Base-by-base conservation (phyloP, 2,888 invertebrate species). In the Pterostichus madidus region DNA sequence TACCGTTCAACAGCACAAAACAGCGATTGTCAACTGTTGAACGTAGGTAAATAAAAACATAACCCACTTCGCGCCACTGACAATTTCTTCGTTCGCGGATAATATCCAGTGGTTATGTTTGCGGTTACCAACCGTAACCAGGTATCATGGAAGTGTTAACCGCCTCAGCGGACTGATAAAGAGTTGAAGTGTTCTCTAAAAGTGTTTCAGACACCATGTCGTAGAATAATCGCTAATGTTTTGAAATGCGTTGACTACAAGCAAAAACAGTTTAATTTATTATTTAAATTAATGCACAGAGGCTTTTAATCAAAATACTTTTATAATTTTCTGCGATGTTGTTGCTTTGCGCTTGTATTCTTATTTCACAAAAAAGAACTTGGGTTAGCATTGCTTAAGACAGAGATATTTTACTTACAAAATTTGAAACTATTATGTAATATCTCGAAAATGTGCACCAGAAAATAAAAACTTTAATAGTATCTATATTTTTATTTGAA, bases 41-140 rank as follows among this genome's bases (percentile, higher is more conserved):
- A 49, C 52, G 7, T 52, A 52, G 32, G 53, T 75, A 75, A 75
- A 53, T 75, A 75, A 75, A 73, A 75, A 75, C 75, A 75, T 75
- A 52, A 53, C 75, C 75, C 53, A 75, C 31, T 75, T 75, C 32
- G 32, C 13, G n/a, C 39, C 75, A 75, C 75, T 49, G 32, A 75
- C 75, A 75, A 56, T 56, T 56, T 56, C 68, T 71, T 64, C n/a
- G 35, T 35, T 64, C 15, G 44, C 68, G 44, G 68, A 44, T 71
- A 71, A 17, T 64, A 32, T 64, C 49, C 49, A 56, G 44, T 46
- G 68, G 68, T 71, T 71, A 39, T 24, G 68, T 44, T 17, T 17
- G 44, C 39, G 17, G 24, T 44, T 71, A 44, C 44, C 44, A 15
- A 71, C 44, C 68, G 68, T 71, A 71, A 46, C 68, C 39, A 17